Conservation (phyloP, 35 echinoderm and acorn worm genomes). For the Eucidaris tribuloides region DNA sequence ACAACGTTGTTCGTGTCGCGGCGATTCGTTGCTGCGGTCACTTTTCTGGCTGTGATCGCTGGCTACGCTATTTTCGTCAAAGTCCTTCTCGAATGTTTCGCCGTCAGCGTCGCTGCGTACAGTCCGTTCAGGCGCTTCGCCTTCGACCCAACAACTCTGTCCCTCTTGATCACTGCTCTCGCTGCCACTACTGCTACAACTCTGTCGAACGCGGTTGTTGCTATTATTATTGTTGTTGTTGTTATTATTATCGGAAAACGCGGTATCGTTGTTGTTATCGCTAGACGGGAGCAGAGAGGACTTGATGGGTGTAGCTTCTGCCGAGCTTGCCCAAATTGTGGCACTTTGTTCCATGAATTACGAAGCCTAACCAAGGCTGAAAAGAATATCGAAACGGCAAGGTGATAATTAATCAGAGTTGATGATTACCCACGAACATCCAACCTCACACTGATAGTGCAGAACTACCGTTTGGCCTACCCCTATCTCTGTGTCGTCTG, state of each 20-base stretch:
- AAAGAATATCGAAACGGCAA: too few species aligned
- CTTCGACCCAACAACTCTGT: too few species aligned
- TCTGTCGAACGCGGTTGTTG: neutral
- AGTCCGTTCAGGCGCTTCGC: neutral
- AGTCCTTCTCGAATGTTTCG: neutral
- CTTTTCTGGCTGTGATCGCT: neutral
- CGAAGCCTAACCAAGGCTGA: too few species aligned
- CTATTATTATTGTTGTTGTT: neutral
- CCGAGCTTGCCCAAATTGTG: slow-evolving; percentile 11
- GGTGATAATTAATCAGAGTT: too few species aligned
- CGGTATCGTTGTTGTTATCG: neutral
- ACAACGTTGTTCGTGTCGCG: too few species aligned
- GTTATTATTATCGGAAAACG: neutral
- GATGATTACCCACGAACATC: too few species aligned
- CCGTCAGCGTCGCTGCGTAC: neutral
- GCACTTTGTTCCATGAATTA: slow-evolving; percentile 50
- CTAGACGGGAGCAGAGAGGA: neutral
- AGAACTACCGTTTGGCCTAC: too few species aligned
- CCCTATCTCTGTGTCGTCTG: too few species aligned
- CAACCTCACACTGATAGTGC: too few species aligned
- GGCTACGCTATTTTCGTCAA: neutral
- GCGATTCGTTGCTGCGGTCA: neutral
- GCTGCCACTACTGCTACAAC: neutral
- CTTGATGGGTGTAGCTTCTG: neutral
- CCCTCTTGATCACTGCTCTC: too few species aligned